phyloP scores from a whole-genome alignment of 2,888 invertebrate genomes.

The Cheilosia vulpina region DNA sequence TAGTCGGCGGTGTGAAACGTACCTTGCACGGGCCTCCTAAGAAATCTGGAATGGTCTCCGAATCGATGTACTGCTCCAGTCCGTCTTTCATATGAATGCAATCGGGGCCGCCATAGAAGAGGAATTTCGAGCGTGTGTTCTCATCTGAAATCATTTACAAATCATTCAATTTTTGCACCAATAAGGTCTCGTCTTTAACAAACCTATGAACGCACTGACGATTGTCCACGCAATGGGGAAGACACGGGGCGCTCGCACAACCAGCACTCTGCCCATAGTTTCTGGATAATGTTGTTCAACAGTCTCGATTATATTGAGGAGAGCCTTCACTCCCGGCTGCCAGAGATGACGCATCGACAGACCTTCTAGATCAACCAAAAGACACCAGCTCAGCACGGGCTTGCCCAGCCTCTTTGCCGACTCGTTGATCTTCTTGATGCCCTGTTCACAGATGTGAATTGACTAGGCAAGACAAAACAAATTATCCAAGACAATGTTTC shows the following conservation, averaged over 20 bases:
- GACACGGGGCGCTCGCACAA: conserved; percentile 95
- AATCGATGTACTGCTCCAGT: conserved; percentile 92
- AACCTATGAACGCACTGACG: conserved; percentile 96
- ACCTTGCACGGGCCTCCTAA: conserved; percentile 95
- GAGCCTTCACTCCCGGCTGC: conserved; percentile 94
- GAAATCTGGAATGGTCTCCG: conserved; percentile 95
- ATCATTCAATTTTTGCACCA: too few species aligned
- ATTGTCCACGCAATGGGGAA: conserved; percentile 98
- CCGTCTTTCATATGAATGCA: conserved; percentile 91
- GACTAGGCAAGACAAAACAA: conserved; percentile 84
- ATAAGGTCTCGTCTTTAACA: conserved; percentile 72
- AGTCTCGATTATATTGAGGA: conserved; percentile 89
- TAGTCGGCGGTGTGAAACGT: conserved; percentile 55
- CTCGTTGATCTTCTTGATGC: conserved; percentile 93
- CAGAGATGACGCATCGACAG: conserved; percentile 97
- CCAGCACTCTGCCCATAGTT: conserved; percentile 95
- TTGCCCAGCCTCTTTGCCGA: conserved; percentile 91
- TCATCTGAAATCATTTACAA: conserved; percentile 88
- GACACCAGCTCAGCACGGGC: conserved; percentile 94
- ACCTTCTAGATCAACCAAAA: conserved; percentile 96
- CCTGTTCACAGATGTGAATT: conserved; percentile 95
- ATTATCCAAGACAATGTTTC: not conserved
- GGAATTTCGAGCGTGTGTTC: conserved; percentile 94
- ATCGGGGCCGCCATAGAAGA: conserved; percentile 95
- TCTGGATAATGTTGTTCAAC: conserved; percentile 98